Conservation (phyloP, 2,113 vertebrate genomes). For the Heterochromis multidens region DNA sequence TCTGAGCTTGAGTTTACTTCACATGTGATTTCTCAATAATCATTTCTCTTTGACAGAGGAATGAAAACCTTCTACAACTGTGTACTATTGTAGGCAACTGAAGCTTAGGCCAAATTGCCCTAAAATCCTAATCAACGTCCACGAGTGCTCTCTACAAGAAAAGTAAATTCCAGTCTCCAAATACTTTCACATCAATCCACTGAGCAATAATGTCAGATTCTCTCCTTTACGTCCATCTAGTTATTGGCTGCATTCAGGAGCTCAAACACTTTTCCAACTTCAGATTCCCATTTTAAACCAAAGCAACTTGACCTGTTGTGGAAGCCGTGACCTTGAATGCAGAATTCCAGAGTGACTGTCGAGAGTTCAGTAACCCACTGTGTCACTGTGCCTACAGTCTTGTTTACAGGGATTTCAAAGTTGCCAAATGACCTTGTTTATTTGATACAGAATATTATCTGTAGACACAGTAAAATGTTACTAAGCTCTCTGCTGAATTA, state of each 20-base stretch:
- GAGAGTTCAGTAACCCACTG: slow-evolving; percentile 28
- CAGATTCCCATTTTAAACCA: slow-evolving; percentile 39
- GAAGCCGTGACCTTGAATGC: slow-evolving; percentile 37
- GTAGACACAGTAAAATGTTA: slow-evolving; percentile 21
- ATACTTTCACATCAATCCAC: slow-evolving; percentile 3
- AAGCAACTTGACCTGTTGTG: slow-evolving; percentile 30
- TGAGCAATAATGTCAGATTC: slow-evolving; percentile 54
- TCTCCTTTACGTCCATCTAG: not conserved
- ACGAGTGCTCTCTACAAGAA: not conserved
- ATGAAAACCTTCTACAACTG: not conserved
- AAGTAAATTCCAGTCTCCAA: not conserved
- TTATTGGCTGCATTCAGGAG: slow-evolving; percentile 15
- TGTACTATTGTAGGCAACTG: slow-evolving; percentile 42
- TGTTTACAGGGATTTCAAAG: slow-evolving; percentile 55
- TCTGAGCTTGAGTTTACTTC: slow-evolving; percentile 5
- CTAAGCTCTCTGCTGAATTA: slow-evolving; percentile 1
- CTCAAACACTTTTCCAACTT: not conserved
- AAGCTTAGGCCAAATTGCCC: slow-evolving; percentile 30
- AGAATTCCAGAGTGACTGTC: not conserved
- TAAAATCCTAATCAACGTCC: not conserved
- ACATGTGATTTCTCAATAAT: not conserved
- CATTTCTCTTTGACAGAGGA: slow-evolving; percentile 2
- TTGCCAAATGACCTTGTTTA: slow-evolving; percentile 47
- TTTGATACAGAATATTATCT: slow-evolving; percentile 22
- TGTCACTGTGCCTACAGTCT: slow-evolving; percentile 50